A percentile compares a stretch with the other conserved stretches of the same genome.
Conservation (phyloP, 2,888 invertebrate genomes). For the Leptopterna dolabrata region DNA sequence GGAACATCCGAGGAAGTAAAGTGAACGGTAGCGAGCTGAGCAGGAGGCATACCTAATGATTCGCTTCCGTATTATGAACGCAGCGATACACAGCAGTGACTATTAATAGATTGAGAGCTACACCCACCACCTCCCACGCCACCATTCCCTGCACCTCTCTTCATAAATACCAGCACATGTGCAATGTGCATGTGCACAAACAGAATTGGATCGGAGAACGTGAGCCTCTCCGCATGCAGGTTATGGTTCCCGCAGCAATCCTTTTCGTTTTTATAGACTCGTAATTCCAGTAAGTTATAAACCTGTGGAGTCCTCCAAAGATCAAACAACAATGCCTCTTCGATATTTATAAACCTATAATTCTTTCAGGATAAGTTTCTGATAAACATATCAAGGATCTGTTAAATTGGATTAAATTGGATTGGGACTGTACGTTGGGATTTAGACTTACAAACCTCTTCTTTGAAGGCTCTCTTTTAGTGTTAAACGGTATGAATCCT, state of each 20-base stretch:
- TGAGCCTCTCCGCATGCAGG: background rate
- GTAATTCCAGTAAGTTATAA: background rate
- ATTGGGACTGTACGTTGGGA: too few relatives aligned
- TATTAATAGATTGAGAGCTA: background rate
- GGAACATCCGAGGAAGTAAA: background rate
- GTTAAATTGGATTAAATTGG: too few relatives aligned
- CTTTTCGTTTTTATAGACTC: background rate
- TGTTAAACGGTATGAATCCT: too few relatives aligned
- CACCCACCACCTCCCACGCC: background rate
- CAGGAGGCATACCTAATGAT: conserved; percentile 6
- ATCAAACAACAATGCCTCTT: too few relatives aligned
- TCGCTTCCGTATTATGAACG: background rate
- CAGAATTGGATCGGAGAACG: background rate
- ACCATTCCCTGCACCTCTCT: background rate
- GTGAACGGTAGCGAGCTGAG: background rate
- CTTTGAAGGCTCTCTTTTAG: too few relatives aligned
- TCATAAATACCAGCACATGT: background rate
- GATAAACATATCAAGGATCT: too few relatives aligned
- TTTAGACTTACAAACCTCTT: too few relatives aligned
- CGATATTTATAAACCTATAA: too few relatives aligned
- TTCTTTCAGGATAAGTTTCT: too few relatives aligned
- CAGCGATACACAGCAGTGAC: background rate
- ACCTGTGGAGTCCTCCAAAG: too few relatives aligned
- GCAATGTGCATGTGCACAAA: background rate
- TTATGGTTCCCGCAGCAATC: background rate